These are phyloP conservation scores for Drosophila persimilis DNA, from an alignment of 1,140 invertebrate species.

Conservation along the genomic window DNA sequence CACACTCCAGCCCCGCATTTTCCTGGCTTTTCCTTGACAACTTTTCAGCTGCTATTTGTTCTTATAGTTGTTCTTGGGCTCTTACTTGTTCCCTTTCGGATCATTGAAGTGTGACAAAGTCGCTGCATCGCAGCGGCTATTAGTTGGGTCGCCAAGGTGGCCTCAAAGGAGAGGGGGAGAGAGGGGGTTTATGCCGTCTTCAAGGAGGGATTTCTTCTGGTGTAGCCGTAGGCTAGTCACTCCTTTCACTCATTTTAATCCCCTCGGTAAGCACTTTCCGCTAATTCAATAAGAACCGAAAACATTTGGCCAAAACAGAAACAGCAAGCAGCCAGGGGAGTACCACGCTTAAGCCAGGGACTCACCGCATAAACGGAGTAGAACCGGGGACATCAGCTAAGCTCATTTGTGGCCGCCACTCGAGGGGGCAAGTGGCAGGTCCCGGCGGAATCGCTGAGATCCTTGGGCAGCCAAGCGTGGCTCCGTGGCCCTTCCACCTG, in stretches of 20 bases:
- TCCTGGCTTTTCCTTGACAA: constrained; percentile 25
- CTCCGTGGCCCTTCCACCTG: constrained; percentile 41
- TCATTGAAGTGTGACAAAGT: constrained; percentile 56
- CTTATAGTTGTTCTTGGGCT: constrained; percentile 27
- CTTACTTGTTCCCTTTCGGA: constrained; percentile 6
- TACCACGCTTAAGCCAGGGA: constrained; percentile 13
- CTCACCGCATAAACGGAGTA: constrained; percentile 17
- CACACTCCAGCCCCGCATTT: neutral
- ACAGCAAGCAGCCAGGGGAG: constrained; percentile 31
- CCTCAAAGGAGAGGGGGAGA: constrained; percentile 9
- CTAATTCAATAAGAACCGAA: constrained; percentile 62
- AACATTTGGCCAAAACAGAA: constrained; percentile 33
- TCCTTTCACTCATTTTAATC: neutral
- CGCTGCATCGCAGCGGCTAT: constrained; percentile 46
- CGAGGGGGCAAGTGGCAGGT: constrained; percentile 20
- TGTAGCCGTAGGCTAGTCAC: too few species aligned
- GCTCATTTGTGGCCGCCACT: constrained; percentile 52
- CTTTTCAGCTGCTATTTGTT: constrained; percentile 40
- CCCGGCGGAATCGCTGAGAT: constrained; percentile 32
- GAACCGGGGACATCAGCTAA: constrained; percentile 16
- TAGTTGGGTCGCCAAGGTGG: constrained; percentile 51
- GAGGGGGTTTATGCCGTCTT: too few species aligned
- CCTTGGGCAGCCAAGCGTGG: constrained; percentile 34
- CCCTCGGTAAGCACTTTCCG: neutral
- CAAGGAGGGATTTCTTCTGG: too few species aligned